Evolutionary conservation across 2,113 vertebrate species (phyloP), one percentile per base, ranked within the genome.

Genomic region (Hipposideros armiger): DNA sequence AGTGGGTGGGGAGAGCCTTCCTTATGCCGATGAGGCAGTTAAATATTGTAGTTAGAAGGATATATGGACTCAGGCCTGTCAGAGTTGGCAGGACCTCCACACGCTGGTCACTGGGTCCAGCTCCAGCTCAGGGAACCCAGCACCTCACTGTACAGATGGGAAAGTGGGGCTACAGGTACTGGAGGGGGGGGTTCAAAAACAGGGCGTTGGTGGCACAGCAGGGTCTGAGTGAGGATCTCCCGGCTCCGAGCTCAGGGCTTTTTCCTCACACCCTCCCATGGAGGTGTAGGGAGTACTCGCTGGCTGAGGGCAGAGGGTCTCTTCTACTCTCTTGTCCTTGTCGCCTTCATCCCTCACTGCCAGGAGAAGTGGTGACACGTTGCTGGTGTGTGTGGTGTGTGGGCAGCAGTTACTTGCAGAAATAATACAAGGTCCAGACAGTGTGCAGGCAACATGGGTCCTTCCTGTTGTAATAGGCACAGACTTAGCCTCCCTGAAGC

Each of bases 391-490:
- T n/a, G 50, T 3, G 36, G 45, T 9, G 32, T 32, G 2, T n/a
- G 50, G 36, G n/a, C 28, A 26, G 13, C 45, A 4, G 20, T 2
- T 24, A 45, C 60, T 42, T 7, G 11, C 4, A 17, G 60, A n/a
- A 67, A 28, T n/a, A 30, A 28, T 3, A 0, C 5, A 5, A 54
- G n/a, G 47, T n/a, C 11, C 3, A 0, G 50, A 42, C 2, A 1
- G 19, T 5, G 10, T 10, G 17, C 7, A 5, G 36, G 40, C 20
- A 40, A 20, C 15, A 4, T 2, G 1, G 17, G 26, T 3, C 26
- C 69, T 69, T 28, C 26, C 80, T 22, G 7, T 1, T 13, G 5
- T 58, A 11, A 11, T 2, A 42, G n/a, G 42, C 14, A 4, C 22
- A 11, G n/a, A 11, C 28, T 22, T 9, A 1, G 70, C 20, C 28